Conservation (phyloP, 2,113 vertebrate genomes). For the Malurus elegans region DNA sequence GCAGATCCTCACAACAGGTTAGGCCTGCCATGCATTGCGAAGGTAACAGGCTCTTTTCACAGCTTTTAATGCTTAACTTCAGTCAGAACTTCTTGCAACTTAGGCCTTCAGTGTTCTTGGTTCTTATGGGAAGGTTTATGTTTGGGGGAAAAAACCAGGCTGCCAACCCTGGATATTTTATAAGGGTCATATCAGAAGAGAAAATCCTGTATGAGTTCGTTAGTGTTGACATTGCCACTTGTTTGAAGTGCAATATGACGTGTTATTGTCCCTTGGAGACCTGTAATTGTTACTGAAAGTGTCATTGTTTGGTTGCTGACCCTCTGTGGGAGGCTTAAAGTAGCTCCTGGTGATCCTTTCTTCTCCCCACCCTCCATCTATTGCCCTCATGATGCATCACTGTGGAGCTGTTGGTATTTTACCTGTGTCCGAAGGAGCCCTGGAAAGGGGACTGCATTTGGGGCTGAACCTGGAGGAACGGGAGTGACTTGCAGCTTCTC, state of each 20-base stretch:
- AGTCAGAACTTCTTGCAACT: not conserved
- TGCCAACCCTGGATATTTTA: not conserved
- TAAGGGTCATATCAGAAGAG: not conserved
- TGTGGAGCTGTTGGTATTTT: not conserved
- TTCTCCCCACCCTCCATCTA: rapidly evolving
- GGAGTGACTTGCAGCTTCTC: not conserved
- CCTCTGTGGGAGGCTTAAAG: not conserved
- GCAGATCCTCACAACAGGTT: not conserved
- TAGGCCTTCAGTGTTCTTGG: rapidly evolving
- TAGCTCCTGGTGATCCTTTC: not conserved
- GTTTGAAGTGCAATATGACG: not conserved
- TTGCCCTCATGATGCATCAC: not conserved
- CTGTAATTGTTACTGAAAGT: not conserved
- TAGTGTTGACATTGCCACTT: not conserved
- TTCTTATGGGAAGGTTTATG: not conserved
- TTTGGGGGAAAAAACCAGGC: not conserved
- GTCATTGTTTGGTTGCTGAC: not conserved
- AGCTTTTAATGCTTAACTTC: not conserved
- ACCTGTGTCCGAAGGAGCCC: not conserved
- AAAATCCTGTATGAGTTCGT: not conserved
- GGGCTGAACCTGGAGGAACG: not conserved
- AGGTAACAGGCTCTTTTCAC: not conserved
- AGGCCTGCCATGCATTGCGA: not conserved
- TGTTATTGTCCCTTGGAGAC: not conserved
- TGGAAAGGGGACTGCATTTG: not conserved